A percentile compares a stretch with the other conserved stretches of the same genome.
Evolutionary conservation across 2,888 invertebrate genomes (phyloP).

Genomic region (Phasia obesa): DNA sequence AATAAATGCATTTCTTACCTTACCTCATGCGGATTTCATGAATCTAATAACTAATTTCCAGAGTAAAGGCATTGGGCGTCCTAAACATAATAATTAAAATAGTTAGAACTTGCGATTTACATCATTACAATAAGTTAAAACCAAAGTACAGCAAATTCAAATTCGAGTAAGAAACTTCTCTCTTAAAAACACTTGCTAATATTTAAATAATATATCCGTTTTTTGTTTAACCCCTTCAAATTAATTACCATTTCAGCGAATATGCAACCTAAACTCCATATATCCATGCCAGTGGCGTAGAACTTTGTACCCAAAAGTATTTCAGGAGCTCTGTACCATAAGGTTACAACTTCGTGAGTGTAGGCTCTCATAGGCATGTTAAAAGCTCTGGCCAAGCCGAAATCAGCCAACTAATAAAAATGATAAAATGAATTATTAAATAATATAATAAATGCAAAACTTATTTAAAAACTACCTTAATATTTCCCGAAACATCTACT

Average conservation of each 20-base stretch:
- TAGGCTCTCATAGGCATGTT: conserved; percentile 95
- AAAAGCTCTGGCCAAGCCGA: conserved; percentile 96
- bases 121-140: too few relatives aligned
- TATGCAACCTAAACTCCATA: conserved; percentile 98
- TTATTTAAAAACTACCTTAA: conserved; percentile 85
- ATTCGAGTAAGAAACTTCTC: too few relatives aligned
- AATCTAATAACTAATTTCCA: too few relatives aligned
- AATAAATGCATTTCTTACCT: too few relatives aligned
- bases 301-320: conserved; percentile 94
- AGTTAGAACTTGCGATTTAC: too few relatives aligned
- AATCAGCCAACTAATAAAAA: conserved; percentile 88
- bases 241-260: conserved; percentile 94
- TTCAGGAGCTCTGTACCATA: conserved; percentile 99
- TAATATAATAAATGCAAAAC: not conserved
- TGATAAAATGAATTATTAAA: conserved; percentile 1
- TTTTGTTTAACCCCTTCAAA: not conserved
- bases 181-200: too few relatives aligned
- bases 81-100: too few relatives aligned
- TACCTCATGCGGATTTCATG: too few relatives aligned
- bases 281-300: conserved; percentile 96
- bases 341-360: conserved; percentile 97
- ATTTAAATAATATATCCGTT: too few relatives aligned
- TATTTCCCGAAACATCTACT: conserved; percentile 91
- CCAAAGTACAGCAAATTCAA: too few relatives aligned
- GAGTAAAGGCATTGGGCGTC: too few relatives aligned